phyloP scores from a whole-genome alignment of 2,113 vertebrate species.

The Calidris pygmaea region DNA sequence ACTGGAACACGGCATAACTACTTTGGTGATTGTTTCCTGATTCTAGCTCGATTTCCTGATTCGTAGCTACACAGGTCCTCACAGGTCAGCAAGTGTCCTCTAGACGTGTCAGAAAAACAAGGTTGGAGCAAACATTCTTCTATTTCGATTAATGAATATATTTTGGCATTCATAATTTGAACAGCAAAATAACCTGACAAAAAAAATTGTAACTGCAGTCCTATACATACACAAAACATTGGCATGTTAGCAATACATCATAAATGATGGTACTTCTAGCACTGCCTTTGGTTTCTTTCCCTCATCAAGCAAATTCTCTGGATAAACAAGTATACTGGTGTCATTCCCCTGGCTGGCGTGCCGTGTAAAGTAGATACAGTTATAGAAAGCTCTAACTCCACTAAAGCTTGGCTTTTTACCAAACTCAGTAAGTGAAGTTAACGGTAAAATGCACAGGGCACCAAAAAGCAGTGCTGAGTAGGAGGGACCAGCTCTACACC shows the following conservation, averaged over 20 bases:
- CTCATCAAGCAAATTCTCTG: not conserved
- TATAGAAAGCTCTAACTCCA: not conserved
- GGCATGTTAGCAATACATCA: not conserved
- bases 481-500: not conserved
- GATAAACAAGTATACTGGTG: not conserved
- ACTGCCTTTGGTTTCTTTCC: not conserved
- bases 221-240: not conserved
- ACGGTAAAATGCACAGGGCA: not conserved
- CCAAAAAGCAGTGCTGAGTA: not conserved
- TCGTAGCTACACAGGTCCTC: not conserved
- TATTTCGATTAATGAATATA: not conserved
- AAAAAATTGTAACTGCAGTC: not conserved
- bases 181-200: constrained; percentile 23
- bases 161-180: not conserved
- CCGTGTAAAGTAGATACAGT: not conserved
- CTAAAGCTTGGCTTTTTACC: not conserved
- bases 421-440: not conserved
- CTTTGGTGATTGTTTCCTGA: not conserved
- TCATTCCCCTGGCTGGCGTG: not conserved
- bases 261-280: not conserved
- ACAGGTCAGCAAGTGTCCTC: not conserved
- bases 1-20: not conserved
- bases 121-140: not conserved
- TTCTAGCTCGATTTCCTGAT: not conserved
- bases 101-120: not conserved